Evolutionary conservation across 2,113 vertebrate species (phyloP).

Genomic region (Lophotis ruficrista): DNA sequence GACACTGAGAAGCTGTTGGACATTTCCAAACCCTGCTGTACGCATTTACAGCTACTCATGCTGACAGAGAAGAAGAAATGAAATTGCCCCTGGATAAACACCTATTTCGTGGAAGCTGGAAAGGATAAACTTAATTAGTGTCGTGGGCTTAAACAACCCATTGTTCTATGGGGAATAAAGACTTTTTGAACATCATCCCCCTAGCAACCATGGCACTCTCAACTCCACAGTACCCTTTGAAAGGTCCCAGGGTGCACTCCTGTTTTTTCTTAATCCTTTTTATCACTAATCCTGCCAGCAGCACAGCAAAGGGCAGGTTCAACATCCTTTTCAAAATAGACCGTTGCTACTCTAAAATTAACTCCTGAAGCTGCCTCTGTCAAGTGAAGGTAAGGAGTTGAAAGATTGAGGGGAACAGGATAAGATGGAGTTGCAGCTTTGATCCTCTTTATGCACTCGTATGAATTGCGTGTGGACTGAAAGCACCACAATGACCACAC

Average conservation of each 20-base stretch:
- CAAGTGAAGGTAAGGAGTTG: neutral
- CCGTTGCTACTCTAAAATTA: neutral
- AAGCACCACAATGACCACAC: neutral
- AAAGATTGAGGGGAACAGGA: neutral
- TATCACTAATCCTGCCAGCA: neutral
- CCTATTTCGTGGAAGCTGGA: neutral
- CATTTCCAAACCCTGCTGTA: neutral
- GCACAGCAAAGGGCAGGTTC: neutral
- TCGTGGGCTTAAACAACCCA: neutral
- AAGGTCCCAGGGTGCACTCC: neutral
- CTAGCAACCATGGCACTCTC: slow-evolving; percentile 2
- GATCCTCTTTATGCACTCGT: neutral
- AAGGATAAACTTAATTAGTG: neutral
- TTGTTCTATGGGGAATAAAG: slow-evolving; percentile 18
- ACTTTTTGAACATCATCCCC: neutral
- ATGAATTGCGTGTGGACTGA: neutral
- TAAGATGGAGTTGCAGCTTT: neutral
- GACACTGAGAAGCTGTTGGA: neutral
- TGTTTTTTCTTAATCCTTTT: neutral
- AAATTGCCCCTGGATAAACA: slow-evolving; percentile 6
- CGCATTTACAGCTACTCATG: neutral
- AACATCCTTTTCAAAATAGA: neutral
- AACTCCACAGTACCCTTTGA: neutral
- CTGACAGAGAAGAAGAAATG: neutral
- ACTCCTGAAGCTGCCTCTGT: neutral